These are phyloP conservation scores for Daktulosphaira vitifoliae DNA, from an alignment of 1,140 invertebrate species.

Conservation along the genomic window DNA sequence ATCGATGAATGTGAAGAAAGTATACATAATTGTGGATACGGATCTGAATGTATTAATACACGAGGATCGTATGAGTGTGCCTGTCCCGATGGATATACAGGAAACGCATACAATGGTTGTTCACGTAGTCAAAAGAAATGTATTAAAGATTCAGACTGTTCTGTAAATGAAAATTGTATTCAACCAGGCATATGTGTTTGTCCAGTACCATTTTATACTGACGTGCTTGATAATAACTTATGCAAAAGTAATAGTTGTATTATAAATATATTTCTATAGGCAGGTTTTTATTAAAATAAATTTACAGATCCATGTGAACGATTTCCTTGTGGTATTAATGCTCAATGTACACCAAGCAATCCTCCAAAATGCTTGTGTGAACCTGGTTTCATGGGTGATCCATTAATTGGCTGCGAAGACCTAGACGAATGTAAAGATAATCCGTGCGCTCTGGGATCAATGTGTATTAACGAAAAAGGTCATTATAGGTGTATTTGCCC, in stretches of 20 bases:
- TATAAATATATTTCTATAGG: neutral
- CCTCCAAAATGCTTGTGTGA: conserved; percentile 80
- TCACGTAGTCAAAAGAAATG: conserved; percentile 71
- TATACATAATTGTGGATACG: conserved; percentile 68
- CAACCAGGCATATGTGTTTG: conserved; percentile 83
- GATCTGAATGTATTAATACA: conserved; percentile 76
- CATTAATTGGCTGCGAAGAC: conserved; percentile 66
- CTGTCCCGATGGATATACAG: conserved; percentile 53
- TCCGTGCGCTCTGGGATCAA: conserved; percentile 74
- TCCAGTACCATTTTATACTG: conserved; percentile 76
- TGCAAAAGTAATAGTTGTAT: conserved; percentile 61
- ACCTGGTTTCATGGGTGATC: conserved; percentile 72
- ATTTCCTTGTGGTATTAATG: conserved; percentile 83
- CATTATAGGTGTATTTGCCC: conserved; percentile 77
- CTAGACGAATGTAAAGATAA: conserved; percentile 68
- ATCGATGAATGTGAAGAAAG: conserved; percentile 73
- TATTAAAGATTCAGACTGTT: conserved; percentile 70
- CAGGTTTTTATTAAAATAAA: neutral
- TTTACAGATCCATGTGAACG: conserved; percentile 62
- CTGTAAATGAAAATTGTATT: conserved; percentile 77
- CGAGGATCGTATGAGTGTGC: conserved; percentile 63
- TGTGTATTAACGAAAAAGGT: conserved; percentile 77
- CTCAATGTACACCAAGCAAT: conserved; percentile 80
- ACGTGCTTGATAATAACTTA: conserved; percentile 65
- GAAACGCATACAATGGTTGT: conserved; percentile 53